Percentiles rank a stretch among this genome's conserved stretches.
Conservation (phyloP, 23 tunicate species). For the Clavelina lepadiformis region DNA sequence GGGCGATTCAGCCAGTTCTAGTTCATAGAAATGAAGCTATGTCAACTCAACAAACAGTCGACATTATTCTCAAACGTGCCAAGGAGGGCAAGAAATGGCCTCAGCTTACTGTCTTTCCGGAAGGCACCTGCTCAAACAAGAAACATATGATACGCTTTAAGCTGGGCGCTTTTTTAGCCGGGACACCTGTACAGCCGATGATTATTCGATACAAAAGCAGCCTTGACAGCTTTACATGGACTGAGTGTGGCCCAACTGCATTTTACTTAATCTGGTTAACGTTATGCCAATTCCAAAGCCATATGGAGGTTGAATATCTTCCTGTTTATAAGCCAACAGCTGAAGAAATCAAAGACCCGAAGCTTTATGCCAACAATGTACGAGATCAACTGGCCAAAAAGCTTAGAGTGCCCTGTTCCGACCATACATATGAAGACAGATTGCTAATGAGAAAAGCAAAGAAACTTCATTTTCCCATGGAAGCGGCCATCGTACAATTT, state of each 20-base stretch:
- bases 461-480: constrained; percentile 44
- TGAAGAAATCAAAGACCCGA: constrained; percentile 60
- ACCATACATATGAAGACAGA: constrained; percentile 76
- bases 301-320: constrained; percentile 36
- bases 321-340: constrained; percentile 69
- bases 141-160: constrained; percentile 53
- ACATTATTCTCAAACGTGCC: constrained; percentile 36
- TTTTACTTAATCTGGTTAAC: constrained; percentile 54
- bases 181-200: constrained; percentile 68
- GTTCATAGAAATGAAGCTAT: constrained; percentile 40
- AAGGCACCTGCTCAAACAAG: constrained; percentile 85
- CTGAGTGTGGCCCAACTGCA: constrained; percentile 56
- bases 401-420: constrained; percentile 36
- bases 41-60: constrained; percentile 46
- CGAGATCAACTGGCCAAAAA: constrained; percentile 28
- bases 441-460: constrained; percentile 63
- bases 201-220: constrained; percentile 32
- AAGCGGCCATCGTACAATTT: constrained; percentile 40
- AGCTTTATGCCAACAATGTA: constrained; percentile 61
- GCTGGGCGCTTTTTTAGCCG: constrained; percentile 78
- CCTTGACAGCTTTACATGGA: constrained; percentile 41
- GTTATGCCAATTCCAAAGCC: constrained; percentile 51
- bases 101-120: constrained; percentile 70
- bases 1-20: constrained; percentile 72
- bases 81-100: constrained; percentile 54